Conservation (phyloP, 2,113 vertebrate species). For the Camelus dromedarius region DNA sequence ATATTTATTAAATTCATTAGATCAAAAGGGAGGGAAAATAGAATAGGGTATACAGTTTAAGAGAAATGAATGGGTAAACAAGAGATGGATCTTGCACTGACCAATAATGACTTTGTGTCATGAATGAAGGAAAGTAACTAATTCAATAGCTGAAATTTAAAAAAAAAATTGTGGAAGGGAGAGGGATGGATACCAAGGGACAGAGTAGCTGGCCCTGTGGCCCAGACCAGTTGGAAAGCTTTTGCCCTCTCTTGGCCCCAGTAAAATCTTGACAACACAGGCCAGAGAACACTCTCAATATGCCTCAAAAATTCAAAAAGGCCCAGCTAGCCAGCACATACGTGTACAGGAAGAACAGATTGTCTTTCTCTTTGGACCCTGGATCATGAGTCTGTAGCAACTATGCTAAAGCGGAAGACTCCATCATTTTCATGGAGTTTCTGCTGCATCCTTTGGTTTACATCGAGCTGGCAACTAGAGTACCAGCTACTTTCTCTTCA, state of each 20-base stretch:
- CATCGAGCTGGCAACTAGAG: neutral
- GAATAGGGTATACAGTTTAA: neutral
- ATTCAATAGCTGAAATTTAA: neutral
- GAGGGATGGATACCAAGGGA: neutral
- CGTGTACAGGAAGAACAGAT: too few species aligned
- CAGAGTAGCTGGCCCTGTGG: neutral
- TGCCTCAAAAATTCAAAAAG: neutral
- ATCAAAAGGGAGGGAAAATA: neutral
- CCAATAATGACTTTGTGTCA: neutral
- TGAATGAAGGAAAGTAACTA: neutral
- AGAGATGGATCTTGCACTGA: neutral
- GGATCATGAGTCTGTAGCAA: too few species aligned
- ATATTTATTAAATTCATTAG: neutral
- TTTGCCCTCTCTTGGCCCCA: neutral
- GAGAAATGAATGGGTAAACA: neutral
- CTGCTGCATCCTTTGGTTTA: neutral
- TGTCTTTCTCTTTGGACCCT: neutral
- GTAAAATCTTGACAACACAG: neutral
- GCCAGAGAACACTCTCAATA: neutral
- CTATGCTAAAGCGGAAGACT: neutral
- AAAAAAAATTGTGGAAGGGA: neutral
- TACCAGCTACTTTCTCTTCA: neutral
- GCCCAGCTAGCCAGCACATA: neutral
- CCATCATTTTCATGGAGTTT: neutral
- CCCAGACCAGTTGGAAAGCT: neutral